Conservation (phyloP, 2,888 invertebrate genomes). For the Drosophila prostipennis region DNA sequence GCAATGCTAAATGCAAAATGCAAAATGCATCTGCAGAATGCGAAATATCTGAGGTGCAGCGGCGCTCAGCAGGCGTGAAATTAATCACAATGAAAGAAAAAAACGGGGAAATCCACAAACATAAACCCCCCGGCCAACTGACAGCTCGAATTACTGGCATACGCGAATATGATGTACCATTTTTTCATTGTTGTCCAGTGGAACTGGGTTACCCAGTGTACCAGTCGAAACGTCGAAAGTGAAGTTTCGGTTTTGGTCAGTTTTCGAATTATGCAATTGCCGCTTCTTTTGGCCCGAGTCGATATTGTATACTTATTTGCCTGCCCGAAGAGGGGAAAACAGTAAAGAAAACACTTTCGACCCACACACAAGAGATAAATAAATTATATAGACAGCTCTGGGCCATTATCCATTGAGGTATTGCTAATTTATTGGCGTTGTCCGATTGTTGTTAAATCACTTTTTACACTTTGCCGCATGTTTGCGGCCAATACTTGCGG, state of each 20-base stretch:
- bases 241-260: conserved; percentile 55
- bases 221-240: conserved; percentile 51
- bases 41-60: conserved; percentile 41
- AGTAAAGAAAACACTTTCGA: conserved; percentile 57
- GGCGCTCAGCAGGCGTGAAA: conserved; percentile 69
- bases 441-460: conserved; percentile 68
- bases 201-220: conserved; percentile 77
- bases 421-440: conserved; percentile 71
- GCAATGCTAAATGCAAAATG: conserved; percentile 27
- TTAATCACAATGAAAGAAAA: conserved; percentile 54
- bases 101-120: conserved; percentile 19
- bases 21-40: conserved; percentile 55
- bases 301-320: conserved; percentile 23
- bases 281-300: conserved; percentile 19
- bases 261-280: conserved; percentile 59
- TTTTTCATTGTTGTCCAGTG: conserved; percentile 47
- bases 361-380: conserved; percentile 64
- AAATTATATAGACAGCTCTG: conserved; percentile 51
- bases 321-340: conserved; percentile 29
- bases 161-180: conserved; percentile 59
- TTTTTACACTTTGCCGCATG: conserved; percentile 64
- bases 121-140: conserved; percentile 28
- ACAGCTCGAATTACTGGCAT: conserved; percentile 66
- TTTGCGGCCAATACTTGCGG: conserved; percentile 22
- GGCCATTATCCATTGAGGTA: conserved; percentile 68